Evolutionary conservation across 2,888 invertebrate species (phyloP).

Genomic region (Spodoptera picta): DNA sequence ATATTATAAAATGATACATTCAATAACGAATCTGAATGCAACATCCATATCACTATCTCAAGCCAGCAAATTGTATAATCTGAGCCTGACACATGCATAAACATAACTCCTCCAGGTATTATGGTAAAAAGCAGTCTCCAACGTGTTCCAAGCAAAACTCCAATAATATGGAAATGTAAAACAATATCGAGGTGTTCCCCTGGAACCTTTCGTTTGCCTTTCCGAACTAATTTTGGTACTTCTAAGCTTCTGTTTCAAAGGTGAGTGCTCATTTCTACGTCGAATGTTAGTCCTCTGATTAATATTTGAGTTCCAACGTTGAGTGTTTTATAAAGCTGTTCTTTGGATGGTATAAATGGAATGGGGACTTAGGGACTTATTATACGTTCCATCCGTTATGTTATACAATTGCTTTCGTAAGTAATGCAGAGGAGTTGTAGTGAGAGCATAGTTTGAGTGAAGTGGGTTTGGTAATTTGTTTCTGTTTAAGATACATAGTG

Average conservation of each 20-base stretch:
- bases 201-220: conserved; percentile 7
- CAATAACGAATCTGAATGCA: no score
- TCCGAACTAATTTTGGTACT: conserved; percentile 47
- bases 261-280: conserved; percentile 20
- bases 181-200: conserved; percentile 47
- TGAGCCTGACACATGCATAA: conserved; percentile 1
- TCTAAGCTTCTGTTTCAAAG: conserved; percentile 41
- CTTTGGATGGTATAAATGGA: background rate
- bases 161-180: conserved; percentile 55
- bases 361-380: no score
- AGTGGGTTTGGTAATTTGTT: no score
- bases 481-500: no score
- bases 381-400: no score
- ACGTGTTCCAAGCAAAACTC: conserved; percentile 18
- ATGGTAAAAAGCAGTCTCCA: conserved; percentile 13
- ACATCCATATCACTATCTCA: no score
- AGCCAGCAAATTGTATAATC: no score
- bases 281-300: conserved; percentile 27
- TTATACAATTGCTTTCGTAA: no score
- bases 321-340: conserved; percentile 21
- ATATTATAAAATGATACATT: no score
- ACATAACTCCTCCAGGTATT: conserved; percentile 2
- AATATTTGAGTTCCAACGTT: conserved; percentile 30
- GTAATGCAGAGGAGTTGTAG: no score
- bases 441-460: no score